Evolutionary conservation across 2,797 vertebrate genomes (phyloP).

Genomic region (Ctenosaura bakeri): DNA sequence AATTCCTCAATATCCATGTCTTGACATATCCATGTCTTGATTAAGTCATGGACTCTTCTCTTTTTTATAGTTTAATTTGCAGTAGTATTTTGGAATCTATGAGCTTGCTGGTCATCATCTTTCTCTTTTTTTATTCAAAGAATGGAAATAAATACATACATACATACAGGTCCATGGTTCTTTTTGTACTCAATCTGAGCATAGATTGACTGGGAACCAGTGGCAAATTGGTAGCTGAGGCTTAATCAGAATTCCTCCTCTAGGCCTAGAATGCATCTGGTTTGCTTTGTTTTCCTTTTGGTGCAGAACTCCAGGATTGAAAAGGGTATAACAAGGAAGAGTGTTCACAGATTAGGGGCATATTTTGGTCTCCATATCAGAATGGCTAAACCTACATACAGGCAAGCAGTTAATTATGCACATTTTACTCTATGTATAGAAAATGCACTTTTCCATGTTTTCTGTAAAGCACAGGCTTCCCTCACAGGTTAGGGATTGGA

Average conservation of each 20-base stretch:
- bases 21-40: neutral
- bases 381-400: neutral
- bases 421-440: neutral
- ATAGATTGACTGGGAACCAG: neutral
- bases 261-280: neutral
- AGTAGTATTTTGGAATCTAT: neutral
- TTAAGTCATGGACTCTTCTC: neutral
- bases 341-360: neutral
- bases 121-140: neutral
- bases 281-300: neutral
- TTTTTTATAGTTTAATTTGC: neutral
- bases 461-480: too few species aligned
- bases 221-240: neutral
- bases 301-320: neutral
- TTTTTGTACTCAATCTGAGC: neutral
- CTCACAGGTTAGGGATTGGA: too few species aligned
- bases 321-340: neutral
- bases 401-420: neutral
- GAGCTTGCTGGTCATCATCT: neutral
- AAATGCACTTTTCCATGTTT: neutral
- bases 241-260: neutral
- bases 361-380: neutral
- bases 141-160: neutral
- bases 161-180: neutral
- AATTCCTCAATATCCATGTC: neutral